Evolutionary conservation across 2,113 vertebrate species (phyloP).

Genomic region (Hyperopisus bebe): DNA sequence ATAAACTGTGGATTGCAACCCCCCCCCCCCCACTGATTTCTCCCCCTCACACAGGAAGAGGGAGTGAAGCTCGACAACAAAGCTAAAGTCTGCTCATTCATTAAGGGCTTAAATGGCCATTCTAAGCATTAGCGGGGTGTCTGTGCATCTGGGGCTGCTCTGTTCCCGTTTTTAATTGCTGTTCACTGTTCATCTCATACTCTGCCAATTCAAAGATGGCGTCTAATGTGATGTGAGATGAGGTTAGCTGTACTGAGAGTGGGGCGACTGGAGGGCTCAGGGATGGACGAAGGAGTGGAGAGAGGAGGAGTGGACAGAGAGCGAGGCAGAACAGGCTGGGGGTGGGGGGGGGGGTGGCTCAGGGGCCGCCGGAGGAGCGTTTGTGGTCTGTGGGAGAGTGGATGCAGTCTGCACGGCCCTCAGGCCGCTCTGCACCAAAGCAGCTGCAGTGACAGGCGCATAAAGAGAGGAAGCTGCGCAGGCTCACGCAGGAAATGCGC

Average conservation of each 20-base stretch:
- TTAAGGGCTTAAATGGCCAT: neutral
- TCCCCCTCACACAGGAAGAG: neutral
- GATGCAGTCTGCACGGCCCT: neutral
- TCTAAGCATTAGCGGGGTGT: neutral
- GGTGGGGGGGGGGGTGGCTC: neutral
- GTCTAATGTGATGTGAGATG: neutral
- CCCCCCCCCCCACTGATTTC: neutral
- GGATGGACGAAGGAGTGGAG: neutral
- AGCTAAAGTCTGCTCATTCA: neutral
- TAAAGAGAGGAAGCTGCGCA: neutral
- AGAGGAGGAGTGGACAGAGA: neutral
- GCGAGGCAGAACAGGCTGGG: neutral
- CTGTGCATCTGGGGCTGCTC: neutral
- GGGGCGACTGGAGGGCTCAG: neutral
- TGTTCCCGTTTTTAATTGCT: neutral
- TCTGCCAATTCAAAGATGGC: neutral
- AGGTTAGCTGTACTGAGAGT: neutral
- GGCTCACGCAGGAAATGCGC: neutral
- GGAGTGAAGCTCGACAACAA: neutral
- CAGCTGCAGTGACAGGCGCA: neutral
- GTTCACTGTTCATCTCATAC: neutral
- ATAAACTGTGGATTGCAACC: neutral
- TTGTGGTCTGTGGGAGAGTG: neutral
- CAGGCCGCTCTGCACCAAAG: neutral
- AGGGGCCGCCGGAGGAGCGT: neutral